These are phyloP conservation scores for Germaria angustata DNA, from an alignment of 2,888 invertebrate species.

Conservation along the genomic window DNA sequence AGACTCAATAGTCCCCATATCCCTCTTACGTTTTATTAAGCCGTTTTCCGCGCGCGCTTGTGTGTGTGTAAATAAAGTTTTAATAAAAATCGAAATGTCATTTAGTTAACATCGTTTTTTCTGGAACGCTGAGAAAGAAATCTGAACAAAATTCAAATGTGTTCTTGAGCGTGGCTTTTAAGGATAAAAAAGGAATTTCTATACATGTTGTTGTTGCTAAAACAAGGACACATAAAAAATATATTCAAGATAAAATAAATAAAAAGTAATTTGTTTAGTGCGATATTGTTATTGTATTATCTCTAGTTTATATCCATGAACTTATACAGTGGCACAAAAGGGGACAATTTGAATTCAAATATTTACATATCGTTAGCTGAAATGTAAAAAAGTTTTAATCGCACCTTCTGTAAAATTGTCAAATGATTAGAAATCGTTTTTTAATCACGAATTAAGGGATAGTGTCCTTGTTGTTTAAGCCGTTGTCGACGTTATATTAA, in stretches of 20 bases:
- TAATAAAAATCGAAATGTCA: conserved; percentile 24
- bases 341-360: no score
- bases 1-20: neutral
- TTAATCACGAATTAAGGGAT: no score
- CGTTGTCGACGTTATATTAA: no score
- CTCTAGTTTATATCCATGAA: no score
- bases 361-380: no score
- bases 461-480: no score
- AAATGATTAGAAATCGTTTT: no score
- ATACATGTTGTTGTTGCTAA: neutral
- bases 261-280: neutral
- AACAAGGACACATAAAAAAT: neutral
- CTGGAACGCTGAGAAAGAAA: neutral
- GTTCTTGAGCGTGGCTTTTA: neutral
- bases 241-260: neutral
- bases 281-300: no score
- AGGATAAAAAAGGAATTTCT: neutral
- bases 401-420: no score
- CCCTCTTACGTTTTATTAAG: neutral
- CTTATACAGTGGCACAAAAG: no score
- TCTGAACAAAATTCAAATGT: conserved; percentile 29
- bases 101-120: conserved; percentile 1
- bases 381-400: no score
- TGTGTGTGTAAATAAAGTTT: neutral
- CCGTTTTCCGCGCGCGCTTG: neutral